Percentiles rank a stretch among this genome's conserved stretches.
These are phyloP conservation scores for Lypha dubia DNA, from an alignment of 2,888 invertebrate genomes.

Conservation along the genomic window DNA sequence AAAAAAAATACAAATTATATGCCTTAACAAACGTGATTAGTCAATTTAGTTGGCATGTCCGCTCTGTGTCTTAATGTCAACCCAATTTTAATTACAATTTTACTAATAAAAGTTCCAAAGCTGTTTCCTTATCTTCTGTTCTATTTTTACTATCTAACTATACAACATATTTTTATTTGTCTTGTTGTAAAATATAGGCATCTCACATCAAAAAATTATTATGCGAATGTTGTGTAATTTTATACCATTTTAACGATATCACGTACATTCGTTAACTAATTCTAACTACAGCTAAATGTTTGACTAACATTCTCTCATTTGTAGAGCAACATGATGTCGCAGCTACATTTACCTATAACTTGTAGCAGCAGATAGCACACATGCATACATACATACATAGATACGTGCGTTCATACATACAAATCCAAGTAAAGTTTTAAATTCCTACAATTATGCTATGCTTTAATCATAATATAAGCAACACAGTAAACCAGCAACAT, in stretches of 20 bases:
- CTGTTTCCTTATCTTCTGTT: constrained; percentile 7
- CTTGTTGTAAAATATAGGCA: constrained; percentile 26
- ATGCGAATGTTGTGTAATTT: constrained; percentile 79
- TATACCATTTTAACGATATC: constrained; percentile 82
- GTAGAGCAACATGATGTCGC: constrained; percentile 17
- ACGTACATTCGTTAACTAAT: constrained; percentile 82
- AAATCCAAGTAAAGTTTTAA: constrained; percentile 37
- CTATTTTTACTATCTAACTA: background rate
- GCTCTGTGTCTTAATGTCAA: background rate
- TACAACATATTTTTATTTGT: constrained; percentile 6
- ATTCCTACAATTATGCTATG: constrained; percentile 58
- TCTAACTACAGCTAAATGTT: constrained; percentile 81
- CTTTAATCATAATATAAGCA: constrained; percentile 64
- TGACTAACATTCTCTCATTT: constrained; percentile 58
- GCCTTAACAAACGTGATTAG: constrained; percentile 2
- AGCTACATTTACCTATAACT: background rate
- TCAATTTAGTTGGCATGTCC: background rate
- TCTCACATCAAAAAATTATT: constrained; percentile 78
- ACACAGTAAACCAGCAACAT: constrained; percentile 48
- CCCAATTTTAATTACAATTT: constrained; percentile 46
- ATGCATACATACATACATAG: background rate
- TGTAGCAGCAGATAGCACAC: constrained; percentile 10
- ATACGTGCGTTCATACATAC: background rate
- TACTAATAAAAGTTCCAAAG: constrained; percentile 1
- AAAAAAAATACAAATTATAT: no score